Evolutionary conservation across 2,113 vertebrate genomes (phyloP).

Genomic region (Corythaixoides concolor): DNA sequence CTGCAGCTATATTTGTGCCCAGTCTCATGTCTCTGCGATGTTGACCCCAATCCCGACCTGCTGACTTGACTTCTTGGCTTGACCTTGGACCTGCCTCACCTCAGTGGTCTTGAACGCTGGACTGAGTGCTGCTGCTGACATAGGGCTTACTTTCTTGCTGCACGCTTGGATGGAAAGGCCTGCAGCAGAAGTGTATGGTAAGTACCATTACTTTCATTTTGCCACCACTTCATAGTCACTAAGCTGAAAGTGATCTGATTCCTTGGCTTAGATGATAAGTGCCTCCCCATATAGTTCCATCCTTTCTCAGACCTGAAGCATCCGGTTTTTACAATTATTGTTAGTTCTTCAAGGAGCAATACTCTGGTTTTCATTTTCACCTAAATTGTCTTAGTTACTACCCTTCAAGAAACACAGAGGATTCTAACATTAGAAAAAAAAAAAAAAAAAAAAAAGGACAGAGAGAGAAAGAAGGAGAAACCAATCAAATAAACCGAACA

Average conservation of each 20-base stretch:
- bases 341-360: neutral
- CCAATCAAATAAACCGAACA: neutral
- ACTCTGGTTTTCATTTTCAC: neutral
- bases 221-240: neutral
- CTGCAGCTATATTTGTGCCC: rapidly evolving
- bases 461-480: neutral
- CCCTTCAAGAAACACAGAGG: neutral
- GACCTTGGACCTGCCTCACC: neutral
- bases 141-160: neutral
- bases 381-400: neutral
- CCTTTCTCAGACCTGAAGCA: neutral
- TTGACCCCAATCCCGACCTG: rapidly evolving
- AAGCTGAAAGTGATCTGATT: neutral
- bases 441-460: neutral
- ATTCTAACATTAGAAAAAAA: neutral
- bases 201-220: neutral
- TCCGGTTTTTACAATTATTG: neutral
- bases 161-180: rapidly evolving
- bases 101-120: neutral
- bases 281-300: neutral
- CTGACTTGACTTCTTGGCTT: neutral
- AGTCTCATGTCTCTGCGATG: neutral
- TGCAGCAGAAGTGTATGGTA: neutral
- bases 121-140: neutral
- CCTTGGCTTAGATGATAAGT: neutral